These are phyloP conservation scores for Acanthosepion lycidas DNA, from an alignment of 2,888 invertebrate species.

Conservation along the genomic window DNA sequence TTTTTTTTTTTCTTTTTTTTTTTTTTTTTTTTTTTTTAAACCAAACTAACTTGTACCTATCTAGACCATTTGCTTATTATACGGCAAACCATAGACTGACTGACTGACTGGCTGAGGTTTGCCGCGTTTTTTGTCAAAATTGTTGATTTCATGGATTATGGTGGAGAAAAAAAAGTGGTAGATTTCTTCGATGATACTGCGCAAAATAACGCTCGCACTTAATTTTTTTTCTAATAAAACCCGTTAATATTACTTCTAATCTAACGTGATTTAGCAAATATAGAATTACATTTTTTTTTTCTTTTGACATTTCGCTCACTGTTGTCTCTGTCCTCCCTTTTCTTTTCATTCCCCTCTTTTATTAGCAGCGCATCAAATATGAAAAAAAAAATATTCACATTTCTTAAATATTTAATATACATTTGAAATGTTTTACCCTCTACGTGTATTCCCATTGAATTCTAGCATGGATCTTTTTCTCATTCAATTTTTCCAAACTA, in stretches of 20 bases:
- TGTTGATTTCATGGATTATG: not conserved
- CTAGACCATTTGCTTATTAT: too few relatives aligned
- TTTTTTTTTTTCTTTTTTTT: too few relatives aligned
- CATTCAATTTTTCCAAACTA: too few relatives aligned
- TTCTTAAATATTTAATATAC: not conserved
- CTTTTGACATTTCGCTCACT: too few relatives aligned
- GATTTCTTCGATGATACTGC: not conserved
- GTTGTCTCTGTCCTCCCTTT: too few relatives aligned
- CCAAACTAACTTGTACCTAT: not conserved
- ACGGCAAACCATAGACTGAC: not conserved
- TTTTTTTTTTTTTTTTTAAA: not conserved
- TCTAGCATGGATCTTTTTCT: not conserved
- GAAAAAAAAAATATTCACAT: not conserved
- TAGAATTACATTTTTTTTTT: too few relatives aligned
- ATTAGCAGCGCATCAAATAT: too few relatives aligned
- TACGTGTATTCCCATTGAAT: not conserved
- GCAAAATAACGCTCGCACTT: not conserved
- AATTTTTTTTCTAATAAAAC: not conserved
- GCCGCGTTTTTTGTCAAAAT: slow-evolving; percentile 24
- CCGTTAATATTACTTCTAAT: too few relatives aligned
- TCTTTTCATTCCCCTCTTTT: too few relatives aligned
- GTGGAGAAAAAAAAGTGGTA: too few relatives aligned
- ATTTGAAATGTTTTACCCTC: not conserved
- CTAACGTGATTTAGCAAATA: too few relatives aligned
- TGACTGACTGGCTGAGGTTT: too few relatives aligned